Conservation (phyloP, 2,113 vertebrate species). For the Phoenicopterus ruber region DNA sequence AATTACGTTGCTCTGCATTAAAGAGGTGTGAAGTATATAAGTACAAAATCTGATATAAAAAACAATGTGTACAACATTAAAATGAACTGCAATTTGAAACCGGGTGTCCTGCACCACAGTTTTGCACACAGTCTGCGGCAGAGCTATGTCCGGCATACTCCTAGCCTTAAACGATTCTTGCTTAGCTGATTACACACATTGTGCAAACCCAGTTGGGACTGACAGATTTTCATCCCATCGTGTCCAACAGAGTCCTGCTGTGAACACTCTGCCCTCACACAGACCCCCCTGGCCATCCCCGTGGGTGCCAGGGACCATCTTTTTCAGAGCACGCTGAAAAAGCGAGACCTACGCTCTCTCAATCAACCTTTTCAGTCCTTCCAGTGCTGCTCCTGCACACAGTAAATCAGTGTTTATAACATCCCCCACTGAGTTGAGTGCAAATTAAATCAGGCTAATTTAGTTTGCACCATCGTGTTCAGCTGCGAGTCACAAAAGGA, state of each 20-base stretch:
- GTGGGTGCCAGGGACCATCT: neutral
- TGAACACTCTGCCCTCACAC: neutral
- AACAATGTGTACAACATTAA: neutral
- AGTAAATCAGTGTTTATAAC: slow-evolving; percentile 49
- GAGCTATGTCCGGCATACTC: neutral
- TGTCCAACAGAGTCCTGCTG: neutral
- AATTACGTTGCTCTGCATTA: slow-evolving; percentile 48
- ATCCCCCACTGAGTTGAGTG: neutral
- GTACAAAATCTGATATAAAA: slow-evolving; percentile 34
- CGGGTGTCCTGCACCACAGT: neutral
- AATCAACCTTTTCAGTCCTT: neutral
- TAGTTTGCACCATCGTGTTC: slow-evolving; percentile 1
- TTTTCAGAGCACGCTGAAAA: accelerated
- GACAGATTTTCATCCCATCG: neutral
- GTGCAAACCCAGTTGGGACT: neutral
- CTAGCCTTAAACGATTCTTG: neutral
- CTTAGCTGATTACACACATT: neutral
- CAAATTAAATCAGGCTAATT: slow-evolving; percentile 53
- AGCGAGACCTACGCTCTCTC: neutral
- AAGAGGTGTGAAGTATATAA: slow-evolving; percentile 35
- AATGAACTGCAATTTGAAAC: neutral
- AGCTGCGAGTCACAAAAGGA: neutral
- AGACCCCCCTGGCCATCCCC: neutral
- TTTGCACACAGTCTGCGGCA: neutral
- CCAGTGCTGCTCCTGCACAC: neutral